Evolutionary conservation across 2,113 vertebrate genomes (phyloP), one percentile per base, ranked within the genome.

Genomic region (Pseudorasbora parva): DNA sequence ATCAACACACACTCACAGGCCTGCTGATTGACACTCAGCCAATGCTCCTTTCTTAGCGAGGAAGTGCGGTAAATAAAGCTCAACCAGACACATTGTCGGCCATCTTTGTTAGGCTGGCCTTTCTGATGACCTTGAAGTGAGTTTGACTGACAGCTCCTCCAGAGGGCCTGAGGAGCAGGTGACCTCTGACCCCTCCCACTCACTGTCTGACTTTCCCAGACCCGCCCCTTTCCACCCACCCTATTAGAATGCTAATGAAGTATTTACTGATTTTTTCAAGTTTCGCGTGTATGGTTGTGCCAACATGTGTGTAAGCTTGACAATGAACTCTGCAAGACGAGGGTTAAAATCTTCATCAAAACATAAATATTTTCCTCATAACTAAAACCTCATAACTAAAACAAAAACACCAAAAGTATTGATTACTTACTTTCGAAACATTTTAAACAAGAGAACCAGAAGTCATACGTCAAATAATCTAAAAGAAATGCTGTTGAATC

Each of bases 171-270:
- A 89, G 89, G 89, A 92, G 90, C 86, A 85, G 88, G 90, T 93
- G 92, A 93, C 93, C 93, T 93, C 88, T 89, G 89, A 93, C 92
- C 86, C 92, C 83, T 74, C 87, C 89, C 54, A 74, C 69, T 83
- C 76, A 77, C 76, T 88, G 91, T 90, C 91, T 88, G 90, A 87
- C 89, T 90, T 93, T 89, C 90, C 84, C 89, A 88, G 89, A 88
- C 89, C 91, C 88, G 79, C 92, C 92, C 89, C 88, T 87, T 88
- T 92, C 90, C 93, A 89, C 91, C 87, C 84, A 88, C 86, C 83
- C 93, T 89, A 94, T 95, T 95, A 94, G 90, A 94, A 92, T 96
- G 95, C 93, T 94, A 93, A 96, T 96, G 91, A 92, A 92, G 89
- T 89, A 90, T 96, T 95, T 94, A 93, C 95, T 93, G 93, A 95